Evolutionary conservation across 2,113 vertebrate species (phyloP), one percentile per base, ranked within the genome.

Genomic region (Etheostoma spectabile): DNA sequence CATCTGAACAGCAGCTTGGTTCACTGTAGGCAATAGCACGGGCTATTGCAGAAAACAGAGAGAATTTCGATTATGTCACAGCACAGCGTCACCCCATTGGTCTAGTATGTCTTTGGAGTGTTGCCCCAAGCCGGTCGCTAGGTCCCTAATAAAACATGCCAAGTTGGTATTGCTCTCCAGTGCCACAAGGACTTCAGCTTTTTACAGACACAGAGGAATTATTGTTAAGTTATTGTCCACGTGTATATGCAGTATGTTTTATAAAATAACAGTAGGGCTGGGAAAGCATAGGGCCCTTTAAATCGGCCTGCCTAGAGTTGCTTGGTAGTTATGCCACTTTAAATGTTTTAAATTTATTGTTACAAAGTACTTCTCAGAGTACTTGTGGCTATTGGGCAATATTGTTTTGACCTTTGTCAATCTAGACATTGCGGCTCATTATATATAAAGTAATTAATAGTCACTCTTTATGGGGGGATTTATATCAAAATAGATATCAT

Each of bases 1-100:
- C 94, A 1, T 96, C 96, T 21, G 93, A 93, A 55, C 97, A 97
- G 84, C 97, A 98, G 72, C 78, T 93, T 2, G 93, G 93, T 56
- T 96, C 96, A 82, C 93, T 94, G 3, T 96, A 97, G 61, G 97
- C 97, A 57, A 97, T 95, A 52, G 96, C 97, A 82, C 97, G 96
- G 59, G 97, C 97, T 98, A 77, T 76, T 1, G 49, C 1, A 77
- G 24, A 87, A 51, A 69, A 49, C 12, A 68, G 16, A 67, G 30
- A 30, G 30, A 30, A 8, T n/a, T 65, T 51, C 1, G 77, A 1
- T 49, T 62, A 22, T 19, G 4, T n/a, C 48, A 68, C 14, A 0
- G 3, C 14, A 51, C 6, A 55, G 6, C 30, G 1, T 60, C 38
- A 35, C 3, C n/a, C 2, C 6, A 22, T 38, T 61, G 30, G 11